Conservation (phyloP, 2,888 invertebrate species). For the Neocrepidodera transversa region DNA sequence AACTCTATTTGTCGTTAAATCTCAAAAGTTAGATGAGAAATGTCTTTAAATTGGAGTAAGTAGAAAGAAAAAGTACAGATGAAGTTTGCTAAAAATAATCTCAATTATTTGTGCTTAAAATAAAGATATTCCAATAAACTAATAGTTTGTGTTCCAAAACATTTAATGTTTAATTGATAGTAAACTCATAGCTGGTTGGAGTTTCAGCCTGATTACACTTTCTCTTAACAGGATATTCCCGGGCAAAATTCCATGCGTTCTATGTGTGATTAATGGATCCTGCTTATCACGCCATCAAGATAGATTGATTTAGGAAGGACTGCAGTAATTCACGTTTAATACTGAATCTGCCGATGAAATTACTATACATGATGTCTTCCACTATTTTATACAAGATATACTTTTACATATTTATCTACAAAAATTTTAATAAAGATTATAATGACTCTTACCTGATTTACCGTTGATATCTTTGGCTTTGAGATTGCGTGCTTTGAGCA, state of each 20-base stretch:
- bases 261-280: slow-evolving; percentile 14
- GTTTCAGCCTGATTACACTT: slow-evolving; percentile 9
- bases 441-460: slow-evolving; percentile 83
- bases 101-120: too few relatives aligned
- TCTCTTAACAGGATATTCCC: slow-evolving; percentile 6
- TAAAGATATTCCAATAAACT: too few relatives aligned
- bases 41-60: too few relatives aligned
- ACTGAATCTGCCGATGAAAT: not conserved
- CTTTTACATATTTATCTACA: too few relatives aligned
- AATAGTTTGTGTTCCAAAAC: too few relatives aligned
- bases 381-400: too few relatives aligned
- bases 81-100: too few relatives aligned
- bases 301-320: slow-evolving; percentile 21
- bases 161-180: not conserved
- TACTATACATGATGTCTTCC: too few relatives aligned
- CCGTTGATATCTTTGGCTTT: slow-evolving; percentile 97
- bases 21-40: too few relatives aligned
- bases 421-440: too few relatives aligned
- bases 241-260: slow-evolving; percentile 11
- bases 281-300: slow-evolving; percentile 4
- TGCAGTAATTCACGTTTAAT: slow-evolving; percentile 11
- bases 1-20: too few relatives aligned
- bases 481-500: slow-evolving; percentile 91
- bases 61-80: too few relatives aligned
- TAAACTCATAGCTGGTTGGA: not conserved